A percentile compares a stretch with the other conserved stretches of the same genome.
Evolutionary conservation across 2,113 vertebrate genomes (phyloP).

Genomic region (Oryzias curvinotus): DNA sequence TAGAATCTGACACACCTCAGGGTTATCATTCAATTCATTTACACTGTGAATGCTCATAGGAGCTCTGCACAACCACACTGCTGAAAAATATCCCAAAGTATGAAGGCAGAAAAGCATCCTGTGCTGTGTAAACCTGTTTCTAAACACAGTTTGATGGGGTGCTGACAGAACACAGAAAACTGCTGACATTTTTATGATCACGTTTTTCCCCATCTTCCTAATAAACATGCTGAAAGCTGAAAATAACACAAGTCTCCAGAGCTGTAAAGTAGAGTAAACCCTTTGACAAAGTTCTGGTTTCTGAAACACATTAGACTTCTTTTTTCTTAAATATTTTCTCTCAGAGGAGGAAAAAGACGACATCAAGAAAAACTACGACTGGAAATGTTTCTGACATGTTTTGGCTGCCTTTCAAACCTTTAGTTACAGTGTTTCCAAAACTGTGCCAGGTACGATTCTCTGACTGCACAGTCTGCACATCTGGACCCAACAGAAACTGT

Average conservation of each 20-base stretch:
- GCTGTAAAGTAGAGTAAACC: not conserved
- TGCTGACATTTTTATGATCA: too few relatives aligned
- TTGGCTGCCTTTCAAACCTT: not conserved
- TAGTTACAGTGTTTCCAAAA: not conserved
- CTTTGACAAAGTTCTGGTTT: not conserved
- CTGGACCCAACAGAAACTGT: not conserved
- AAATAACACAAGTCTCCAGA: not conserved
- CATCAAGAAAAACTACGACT: not conserved
- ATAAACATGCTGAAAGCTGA: not conserved
- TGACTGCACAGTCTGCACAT: not conserved
- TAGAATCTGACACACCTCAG: too few relatives aligned
- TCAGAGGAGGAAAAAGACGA: not conserved
- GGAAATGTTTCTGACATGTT: not conserved
- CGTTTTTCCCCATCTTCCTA: too few relatives aligned
- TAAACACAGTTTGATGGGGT: too few relatives aligned
- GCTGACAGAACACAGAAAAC: too few relatives aligned
- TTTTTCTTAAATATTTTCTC: not conserved
- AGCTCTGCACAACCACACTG: too few relatives aligned
- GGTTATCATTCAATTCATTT: too few relatives aligned
- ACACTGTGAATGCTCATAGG: too few relatives aligned
- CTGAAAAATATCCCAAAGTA: too few relatives aligned
- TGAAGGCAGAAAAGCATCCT: too few relatives aligned
- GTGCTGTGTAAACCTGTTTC: too few relatives aligned
- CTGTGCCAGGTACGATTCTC: not conserved
- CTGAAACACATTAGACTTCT: not conserved